Evolutionary conservation across 2,113 vertebrate species (phyloP).

Genomic region (Tetrao urogallus): DNA sequence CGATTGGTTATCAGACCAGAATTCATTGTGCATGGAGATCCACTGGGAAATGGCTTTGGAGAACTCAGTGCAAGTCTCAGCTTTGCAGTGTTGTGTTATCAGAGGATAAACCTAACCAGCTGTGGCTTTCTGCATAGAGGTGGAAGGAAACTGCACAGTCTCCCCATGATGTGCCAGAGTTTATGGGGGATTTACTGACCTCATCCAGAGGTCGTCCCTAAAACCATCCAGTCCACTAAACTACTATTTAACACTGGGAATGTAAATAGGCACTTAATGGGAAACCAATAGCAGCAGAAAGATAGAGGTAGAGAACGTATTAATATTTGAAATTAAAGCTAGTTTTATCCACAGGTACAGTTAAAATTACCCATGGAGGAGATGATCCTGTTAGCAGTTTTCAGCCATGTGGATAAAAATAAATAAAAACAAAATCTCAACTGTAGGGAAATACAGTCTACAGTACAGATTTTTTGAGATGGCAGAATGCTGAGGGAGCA

Average conservation of each 20-base stretch:
- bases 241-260: background rate
- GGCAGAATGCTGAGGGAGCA: background rate
- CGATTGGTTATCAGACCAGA: background rate
- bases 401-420: background rate
- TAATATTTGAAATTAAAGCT: slow-evolving; percentile 4
- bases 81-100: rapidly evolving
- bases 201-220: background rate
- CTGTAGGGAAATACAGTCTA: background rate
- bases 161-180: background rate
- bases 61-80: background rate
- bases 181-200: background rate
- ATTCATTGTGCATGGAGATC: rapidly evolving
- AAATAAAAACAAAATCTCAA: background rate
- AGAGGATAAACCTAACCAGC: background rate
- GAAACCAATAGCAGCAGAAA: background rate
- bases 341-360: background rate
- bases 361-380: background rate
- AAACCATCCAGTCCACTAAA: background rate
- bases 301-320: background rate
- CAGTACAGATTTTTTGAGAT: background rate
- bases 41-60: background rate
- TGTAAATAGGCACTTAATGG: background rate
- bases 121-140: background rate
- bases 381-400: background rate
- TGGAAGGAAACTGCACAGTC: background rate